phyloP scores from a whole-genome alignment of 2,888 invertebrate species.

The Sturmia bella region DNA sequence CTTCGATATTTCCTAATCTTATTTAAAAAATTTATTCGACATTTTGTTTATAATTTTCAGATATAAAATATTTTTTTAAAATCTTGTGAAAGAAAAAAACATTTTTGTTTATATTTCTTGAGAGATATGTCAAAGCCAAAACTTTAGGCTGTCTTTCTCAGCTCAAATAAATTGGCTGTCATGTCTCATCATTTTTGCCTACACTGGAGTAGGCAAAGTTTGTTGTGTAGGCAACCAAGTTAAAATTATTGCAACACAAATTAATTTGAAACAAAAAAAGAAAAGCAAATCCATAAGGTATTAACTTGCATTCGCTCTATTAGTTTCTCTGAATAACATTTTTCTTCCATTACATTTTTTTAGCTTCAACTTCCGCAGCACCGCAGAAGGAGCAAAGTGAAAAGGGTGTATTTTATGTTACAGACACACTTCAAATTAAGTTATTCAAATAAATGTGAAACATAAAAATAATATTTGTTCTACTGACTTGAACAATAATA shows the following conservation, averaged over 20 bases:
- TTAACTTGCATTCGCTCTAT: conserved; percentile 47
- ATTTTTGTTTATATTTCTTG: not conserved
- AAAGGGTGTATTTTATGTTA: conserved; percentile 44
- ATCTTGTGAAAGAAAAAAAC: too few relatives aligned
- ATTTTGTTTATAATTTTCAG: too few relatives aligned
- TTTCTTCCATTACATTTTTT: conserved; percentile 1
- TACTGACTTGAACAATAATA: conserved; percentile 8
- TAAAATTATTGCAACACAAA: conserved; percentile 13
- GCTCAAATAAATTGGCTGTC: not conserved
- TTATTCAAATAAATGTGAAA: conserved; percentile 66
- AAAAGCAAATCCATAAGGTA: conserved; percentile 36
- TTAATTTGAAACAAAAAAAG: not conserved
- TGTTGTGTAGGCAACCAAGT: conserved; percentile 40
- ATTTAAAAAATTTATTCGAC: too few relatives aligned
- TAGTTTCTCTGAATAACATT: conserved; percentile 30
- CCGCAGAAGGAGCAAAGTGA: not conserved
- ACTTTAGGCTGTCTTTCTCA: not conserved
- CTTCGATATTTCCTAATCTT: too few relatives aligned
- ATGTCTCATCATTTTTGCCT: not conserved
- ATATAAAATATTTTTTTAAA: too few relatives aligned
- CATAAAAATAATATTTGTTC: conserved; percentile 58
- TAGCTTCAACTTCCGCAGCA: conserved; percentile 23
- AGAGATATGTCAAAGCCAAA: not conserved
- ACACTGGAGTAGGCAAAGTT: not conserved
- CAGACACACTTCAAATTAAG: conserved; percentile 68